A percentile compares a stretch with the other conserved stretches of the same genome.
phyloP scores from a whole-genome alignment of 2,113 vertebrate genomes.

The Oreotrochilus melanogaster region DNA sequence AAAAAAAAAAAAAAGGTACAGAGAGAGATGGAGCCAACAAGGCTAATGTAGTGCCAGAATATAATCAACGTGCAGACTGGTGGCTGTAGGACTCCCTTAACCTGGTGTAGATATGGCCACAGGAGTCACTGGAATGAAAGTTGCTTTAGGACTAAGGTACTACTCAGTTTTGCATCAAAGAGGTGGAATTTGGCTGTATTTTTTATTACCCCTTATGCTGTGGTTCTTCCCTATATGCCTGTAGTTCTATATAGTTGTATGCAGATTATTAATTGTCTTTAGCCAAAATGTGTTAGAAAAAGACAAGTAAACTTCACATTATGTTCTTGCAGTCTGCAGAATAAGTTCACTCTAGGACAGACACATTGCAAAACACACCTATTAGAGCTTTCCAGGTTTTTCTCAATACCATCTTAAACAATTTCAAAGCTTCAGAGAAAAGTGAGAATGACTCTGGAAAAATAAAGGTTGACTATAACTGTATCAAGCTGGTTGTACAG shows the following conservation, averaged over 20 bases:
- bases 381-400: not conserved
- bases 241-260: not conserved
- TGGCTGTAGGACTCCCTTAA: not conserved
- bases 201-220: not conserved
- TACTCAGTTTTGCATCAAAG: not conserved
- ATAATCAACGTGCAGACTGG: not conserved
- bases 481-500: not conserved
- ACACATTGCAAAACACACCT: not conserved
- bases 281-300: not conserved
- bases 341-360: not conserved
- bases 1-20: not conserved
- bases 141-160: not conserved
- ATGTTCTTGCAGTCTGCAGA: not conserved
- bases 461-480: not conserved
- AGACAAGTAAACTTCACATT: not conserved
- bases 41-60: not conserved
- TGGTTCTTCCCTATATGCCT: not conserved
- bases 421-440: not conserved
- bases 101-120: not conserved
- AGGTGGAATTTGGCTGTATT: not conserved
- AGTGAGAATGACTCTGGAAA: not conserved
- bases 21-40: not conserved
- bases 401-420: not conserved
- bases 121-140: not conserved
- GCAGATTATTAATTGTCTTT: not conserved